phyloP scores from a whole-genome alignment of 2,888 invertebrate species.

The Heliconius hortense region DNA sequence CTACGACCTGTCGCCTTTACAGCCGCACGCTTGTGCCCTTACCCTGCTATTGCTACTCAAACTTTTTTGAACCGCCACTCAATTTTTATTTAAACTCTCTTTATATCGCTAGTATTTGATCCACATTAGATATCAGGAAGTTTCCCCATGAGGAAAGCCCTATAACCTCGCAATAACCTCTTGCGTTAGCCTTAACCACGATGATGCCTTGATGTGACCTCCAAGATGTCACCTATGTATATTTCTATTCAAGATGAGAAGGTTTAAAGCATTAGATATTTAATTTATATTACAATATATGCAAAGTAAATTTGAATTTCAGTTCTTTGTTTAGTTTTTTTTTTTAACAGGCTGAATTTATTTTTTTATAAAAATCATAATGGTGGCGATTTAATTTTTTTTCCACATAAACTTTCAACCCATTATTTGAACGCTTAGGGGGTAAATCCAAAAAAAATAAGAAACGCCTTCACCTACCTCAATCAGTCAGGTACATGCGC shows the following conservation, averaged over 20 bases:
- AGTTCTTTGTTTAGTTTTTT: neutral
- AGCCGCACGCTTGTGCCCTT: too few species aligned
- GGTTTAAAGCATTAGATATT: neutral
- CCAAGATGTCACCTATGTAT: slow-evolving; percentile 26
- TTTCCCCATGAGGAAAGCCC: slow-evolving; percentile 64
- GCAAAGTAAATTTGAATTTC: neutral
- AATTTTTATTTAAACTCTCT: neutral
- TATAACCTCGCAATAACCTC: slow-evolving; percentile 61
- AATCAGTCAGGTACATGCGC: too few species aligned
- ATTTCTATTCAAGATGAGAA: slow-evolving; percentile 16
- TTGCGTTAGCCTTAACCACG: slow-evolving; percentile 54
- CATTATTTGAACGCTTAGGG: too few species aligned
- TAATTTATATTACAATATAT: neutral
- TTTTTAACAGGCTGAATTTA: too few species aligned
- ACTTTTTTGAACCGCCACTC: too few species aligned
- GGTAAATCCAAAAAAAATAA: too few species aligned
- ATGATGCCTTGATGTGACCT: slow-evolving; percentile 37
- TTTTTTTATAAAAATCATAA: too few species aligned
- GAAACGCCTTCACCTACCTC: too few species aligned
- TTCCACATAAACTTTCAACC: too few species aligned
- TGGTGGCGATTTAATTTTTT: too few species aligned
- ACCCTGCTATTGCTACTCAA: too few species aligned
- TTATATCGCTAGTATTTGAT: slow-evolving; percentile 39
- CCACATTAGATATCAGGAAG: slow-evolving; percentile 48
- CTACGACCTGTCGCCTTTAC: too few species aligned